A percentile compares a stretch with the other conserved stretches of the same genome.
Conservation (phyloP, 2,888 invertebrate genomes). For the Busseola fusca region DNA sequence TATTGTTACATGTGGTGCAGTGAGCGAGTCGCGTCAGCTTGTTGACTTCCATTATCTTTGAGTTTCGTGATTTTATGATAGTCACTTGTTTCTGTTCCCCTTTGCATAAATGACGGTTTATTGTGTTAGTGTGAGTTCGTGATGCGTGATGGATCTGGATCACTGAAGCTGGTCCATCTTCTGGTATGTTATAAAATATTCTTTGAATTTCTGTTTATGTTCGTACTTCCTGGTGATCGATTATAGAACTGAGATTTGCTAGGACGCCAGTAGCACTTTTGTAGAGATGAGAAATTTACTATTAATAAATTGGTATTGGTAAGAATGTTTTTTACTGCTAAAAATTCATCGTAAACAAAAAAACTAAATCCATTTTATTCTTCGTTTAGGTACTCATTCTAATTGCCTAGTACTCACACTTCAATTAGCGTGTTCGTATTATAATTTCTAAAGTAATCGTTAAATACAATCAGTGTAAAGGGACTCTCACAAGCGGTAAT, state of each 20-base stretch:
- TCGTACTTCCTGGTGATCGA: not conserved
- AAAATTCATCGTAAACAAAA: not conserved
- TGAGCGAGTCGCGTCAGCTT: constrained; percentile 24
- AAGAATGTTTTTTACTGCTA: not conserved
- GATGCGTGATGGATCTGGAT: constrained; percentile 2
- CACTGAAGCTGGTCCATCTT: not conserved
- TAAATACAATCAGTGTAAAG: constrained; percentile 66
- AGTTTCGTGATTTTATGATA: constrained; percentile 15
- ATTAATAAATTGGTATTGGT: constrained; percentile 1
- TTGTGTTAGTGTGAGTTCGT: constrained; percentile 23
- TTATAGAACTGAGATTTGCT: not conserved
- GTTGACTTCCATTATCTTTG: constrained; percentile 34
- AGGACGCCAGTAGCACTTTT: constrained; percentile 7
- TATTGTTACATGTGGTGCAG: constrained; percentile 16
- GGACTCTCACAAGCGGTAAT: constrained; percentile 70
- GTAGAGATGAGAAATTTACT: constrained; percentile 8
- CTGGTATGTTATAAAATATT: constrained; percentile 42
- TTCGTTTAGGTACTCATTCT: not conserved
- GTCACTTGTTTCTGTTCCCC: constrained; percentile 5
- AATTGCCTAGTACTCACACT: constrained; percentile 7
- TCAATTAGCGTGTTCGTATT: constrained; percentile 15
- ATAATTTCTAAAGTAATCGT: constrained; percentile 44
- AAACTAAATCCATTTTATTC: not conserved
- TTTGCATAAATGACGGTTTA: not conserved
- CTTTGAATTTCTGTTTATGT: constrained; percentile 2